Conservation (phyloP, 1,140 invertebrate genomes). For the Colletes latitarsis region DNA sequence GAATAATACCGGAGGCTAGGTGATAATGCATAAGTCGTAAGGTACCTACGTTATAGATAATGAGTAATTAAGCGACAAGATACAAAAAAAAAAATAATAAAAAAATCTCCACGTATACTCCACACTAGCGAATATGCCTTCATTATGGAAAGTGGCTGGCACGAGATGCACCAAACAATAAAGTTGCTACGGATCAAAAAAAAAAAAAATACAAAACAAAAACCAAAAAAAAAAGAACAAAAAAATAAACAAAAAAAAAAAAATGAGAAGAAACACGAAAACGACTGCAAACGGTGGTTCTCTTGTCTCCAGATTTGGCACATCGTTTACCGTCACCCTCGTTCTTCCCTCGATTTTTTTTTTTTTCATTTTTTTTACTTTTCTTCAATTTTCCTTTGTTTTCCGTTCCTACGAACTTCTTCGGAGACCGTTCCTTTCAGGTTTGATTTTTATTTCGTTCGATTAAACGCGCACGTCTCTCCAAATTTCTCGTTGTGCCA, state of each 20-base stretch:
- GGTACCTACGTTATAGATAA: constrained; percentile 69
- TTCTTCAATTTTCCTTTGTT: not conserved
- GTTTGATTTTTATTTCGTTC: not conserved
- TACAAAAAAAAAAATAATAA: constrained; percentile 60
- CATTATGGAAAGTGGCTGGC: constrained; percentile 73
- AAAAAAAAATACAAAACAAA: constrained; percentile 39
- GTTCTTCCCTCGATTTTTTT: not conserved
- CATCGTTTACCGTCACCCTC: constrained; percentile 11
- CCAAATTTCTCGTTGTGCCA: too few species aligned
- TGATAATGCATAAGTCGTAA: constrained; percentile 71
- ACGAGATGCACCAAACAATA: constrained; percentile 76
- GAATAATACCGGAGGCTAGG: constrained; percentile 64
- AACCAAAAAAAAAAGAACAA: constrained; percentile 44
- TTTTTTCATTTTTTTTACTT: not conserved
- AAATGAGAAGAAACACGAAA: constrained; percentile 25
- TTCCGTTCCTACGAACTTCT: not conserved
- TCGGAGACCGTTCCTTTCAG: constrained; percentile 12
- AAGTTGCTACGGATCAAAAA: constrained; percentile 71
- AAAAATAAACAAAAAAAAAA: constrained; percentile 29
- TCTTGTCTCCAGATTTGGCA: constrained; percentile 53
- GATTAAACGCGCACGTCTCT: too few species aligned
- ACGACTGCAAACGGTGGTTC: constrained; percentile 45
- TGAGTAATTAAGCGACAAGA: constrained; percentile 68
- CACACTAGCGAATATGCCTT: constrained; percentile 75
- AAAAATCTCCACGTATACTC: constrained; percentile 68